Percentiles rank a stretch among this genome's conserved stretches.
phyloP scores from a whole-genome alignment of 2,797 vertebrate species.

The Falco berigora region DNA sequence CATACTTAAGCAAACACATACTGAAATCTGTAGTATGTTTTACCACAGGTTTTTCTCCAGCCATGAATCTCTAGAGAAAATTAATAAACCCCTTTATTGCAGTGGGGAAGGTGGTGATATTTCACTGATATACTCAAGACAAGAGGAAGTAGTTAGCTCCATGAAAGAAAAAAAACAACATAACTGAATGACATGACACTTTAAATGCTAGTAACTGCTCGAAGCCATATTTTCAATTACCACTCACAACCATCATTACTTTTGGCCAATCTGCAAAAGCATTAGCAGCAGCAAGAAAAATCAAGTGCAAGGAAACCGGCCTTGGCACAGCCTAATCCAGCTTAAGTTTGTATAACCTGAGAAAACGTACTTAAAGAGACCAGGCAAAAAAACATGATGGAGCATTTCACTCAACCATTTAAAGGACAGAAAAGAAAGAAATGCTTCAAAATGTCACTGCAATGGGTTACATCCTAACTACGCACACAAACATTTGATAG shows the following conservation, averaged over 20 bases:
- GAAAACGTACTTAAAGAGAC: background rate
- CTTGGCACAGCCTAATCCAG: background rate
- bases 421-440: background rate
- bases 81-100: background rate
- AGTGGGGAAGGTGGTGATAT: background rate
- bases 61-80: background rate
- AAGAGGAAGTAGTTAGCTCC: background rate
- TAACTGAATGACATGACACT: background rate
- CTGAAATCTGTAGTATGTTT: background rate
- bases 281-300: background rate
- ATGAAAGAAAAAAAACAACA: background rate
- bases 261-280: background rate
- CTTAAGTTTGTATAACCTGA: background rate
- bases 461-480: background rate
- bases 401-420: background rate
- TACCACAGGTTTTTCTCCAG: background rate
- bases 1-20: background rate
- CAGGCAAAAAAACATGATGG: background rate
- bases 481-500: background rate
- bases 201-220: background rate
- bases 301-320: background rate
- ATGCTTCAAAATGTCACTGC: background rate
- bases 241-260: background rate
- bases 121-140: background rate
- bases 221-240: background rate